Evolutionary conservation across 2,888 invertebrate genomes (phyloP), one percentile per base, ranked within the genome.

Genomic region (Apotomis capreana): DNA sequence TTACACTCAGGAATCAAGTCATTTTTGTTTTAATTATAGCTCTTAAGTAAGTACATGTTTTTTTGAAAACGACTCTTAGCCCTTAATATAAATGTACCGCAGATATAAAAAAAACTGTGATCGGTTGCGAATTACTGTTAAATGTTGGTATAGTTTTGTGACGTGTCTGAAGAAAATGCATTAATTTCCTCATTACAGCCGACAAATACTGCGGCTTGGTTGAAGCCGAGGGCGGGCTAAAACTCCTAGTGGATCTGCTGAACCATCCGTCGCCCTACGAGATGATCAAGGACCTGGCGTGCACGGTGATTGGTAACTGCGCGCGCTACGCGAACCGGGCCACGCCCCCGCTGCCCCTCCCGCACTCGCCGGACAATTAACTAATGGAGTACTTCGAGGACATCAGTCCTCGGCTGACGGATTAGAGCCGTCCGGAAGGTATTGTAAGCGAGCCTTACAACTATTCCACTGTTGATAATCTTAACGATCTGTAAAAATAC

Each of bases 171-270:
- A 40, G 5, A 40, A 12, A 54, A 6, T 13, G 4, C 2, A 60
- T n/a, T 44, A 8, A n/a, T 1, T 15, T 70, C 13, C 59, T 61
- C 49, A 8, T 94, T 93, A 37, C 89, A 98, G 98, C 98, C 55
- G 96, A 96, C 73, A 99, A 98, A 91, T 99, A 99, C 92, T 99
- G 99, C 89, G 94, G 94, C 75, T 94, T 99, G 83, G 96, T 99
- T 59, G 96, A 96, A 81, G 94, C 95, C 59, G 99, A 99, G 90
- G 96, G 97, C 51, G 99, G 99, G 0, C 86, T 98, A 65, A 92
- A 93, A 55, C 93, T 98, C 74, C 92, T 99, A 57, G 91, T 95
- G 73, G 94, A 95, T 75, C 87, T 97, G 65, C 89, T 96, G 13
- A 84, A 87, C 9, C 95, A 96, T 84, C 94, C 95, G 26, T 88